Conservation (phyloP, 2,113 vertebrate genomes). For the Tachuris rubrigastra region DNA sequence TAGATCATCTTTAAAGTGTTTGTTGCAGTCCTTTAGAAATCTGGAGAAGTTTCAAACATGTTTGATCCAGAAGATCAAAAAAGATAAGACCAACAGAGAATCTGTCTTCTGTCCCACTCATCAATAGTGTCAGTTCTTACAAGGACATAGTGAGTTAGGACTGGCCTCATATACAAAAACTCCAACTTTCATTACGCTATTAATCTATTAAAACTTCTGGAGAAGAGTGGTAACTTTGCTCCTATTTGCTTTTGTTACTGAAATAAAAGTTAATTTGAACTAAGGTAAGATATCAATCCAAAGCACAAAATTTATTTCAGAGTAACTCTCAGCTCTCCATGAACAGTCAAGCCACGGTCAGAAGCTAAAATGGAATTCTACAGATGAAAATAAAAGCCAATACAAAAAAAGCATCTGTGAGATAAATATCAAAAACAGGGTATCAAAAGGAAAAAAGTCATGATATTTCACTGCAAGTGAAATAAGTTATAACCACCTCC, state of each 20-base stretch:
- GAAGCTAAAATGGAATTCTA: not conserved
- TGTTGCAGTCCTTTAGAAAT: not conserved
- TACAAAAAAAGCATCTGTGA: not conserved
- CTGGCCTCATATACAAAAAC: not conserved
- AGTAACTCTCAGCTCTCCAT: not conserved
- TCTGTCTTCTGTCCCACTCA: not conserved
- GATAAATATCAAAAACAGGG: not conserved
- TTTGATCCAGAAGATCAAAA: not conserved
- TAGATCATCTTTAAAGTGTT: not conserved
- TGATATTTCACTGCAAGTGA: not conserved
- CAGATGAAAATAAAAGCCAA: not conserved
- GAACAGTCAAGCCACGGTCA: not conserved
- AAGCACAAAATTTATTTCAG: not conserved
- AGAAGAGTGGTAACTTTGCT: not conserved
- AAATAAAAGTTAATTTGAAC: not conserved
- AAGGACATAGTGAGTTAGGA: not conserved
- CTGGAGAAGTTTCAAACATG: not conserved
- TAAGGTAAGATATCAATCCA: not conserved
- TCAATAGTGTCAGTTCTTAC: not conserved
- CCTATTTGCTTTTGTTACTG: not conserved
- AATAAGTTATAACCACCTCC: not conserved
- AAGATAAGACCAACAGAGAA: not conserved
- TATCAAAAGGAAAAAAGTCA: not conserved
- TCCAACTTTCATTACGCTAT: not conserved
- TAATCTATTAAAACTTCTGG: not conserved